A percentile compares a stretch with the other conserved stretches of the same genome.
These are phyloP conservation scores for Dasyornis broadbenti DNA, from an alignment of 2,113 vertebrate genomes.

Conservation along the genomic window DNA sequence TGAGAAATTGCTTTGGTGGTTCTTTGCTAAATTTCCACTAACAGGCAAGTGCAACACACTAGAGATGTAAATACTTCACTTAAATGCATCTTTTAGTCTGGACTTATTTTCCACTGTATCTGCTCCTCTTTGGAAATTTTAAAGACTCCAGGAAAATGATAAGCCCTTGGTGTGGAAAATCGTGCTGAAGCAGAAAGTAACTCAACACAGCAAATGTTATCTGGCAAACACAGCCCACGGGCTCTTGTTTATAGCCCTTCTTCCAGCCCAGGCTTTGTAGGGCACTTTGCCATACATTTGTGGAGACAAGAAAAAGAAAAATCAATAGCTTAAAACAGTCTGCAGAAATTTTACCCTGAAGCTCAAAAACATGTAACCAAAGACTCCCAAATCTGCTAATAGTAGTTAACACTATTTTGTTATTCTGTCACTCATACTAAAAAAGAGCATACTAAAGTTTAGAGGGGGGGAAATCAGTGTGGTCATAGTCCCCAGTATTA, in stretches of 20 bases:
- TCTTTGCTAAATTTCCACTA: background rate
- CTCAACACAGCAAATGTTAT: background rate
- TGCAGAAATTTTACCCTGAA: background rate
- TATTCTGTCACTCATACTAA: background rate
- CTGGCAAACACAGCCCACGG: background rate
- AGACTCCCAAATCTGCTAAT: background rate
- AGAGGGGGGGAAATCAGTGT: rapidly evolving
- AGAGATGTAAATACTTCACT: background rate
- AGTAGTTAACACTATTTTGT: background rate
- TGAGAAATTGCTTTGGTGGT: background rate
- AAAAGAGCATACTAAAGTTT: background rate
- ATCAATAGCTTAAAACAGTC: background rate
- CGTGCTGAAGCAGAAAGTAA: background rate
- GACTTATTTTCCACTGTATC: background rate
- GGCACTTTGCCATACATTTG: background rate
- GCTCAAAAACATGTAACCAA: background rate
- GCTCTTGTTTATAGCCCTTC: slow-evolving; percentile 11
- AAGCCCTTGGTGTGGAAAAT: background rate
- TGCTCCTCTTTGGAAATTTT: slow-evolving; percentile 5
- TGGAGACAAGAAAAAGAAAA: background rate
- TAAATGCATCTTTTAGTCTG: background rate
- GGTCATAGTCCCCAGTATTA: background rate
- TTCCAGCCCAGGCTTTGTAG: background rate
- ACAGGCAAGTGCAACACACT: background rate
- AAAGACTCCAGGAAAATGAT: background rate